Percentiles rank a stretch among this genome's conserved stretches.
Evolutionary conservation across 2,888 invertebrate species (phyloP).

Genomic region (Cheilosia vulpina): DNA sequence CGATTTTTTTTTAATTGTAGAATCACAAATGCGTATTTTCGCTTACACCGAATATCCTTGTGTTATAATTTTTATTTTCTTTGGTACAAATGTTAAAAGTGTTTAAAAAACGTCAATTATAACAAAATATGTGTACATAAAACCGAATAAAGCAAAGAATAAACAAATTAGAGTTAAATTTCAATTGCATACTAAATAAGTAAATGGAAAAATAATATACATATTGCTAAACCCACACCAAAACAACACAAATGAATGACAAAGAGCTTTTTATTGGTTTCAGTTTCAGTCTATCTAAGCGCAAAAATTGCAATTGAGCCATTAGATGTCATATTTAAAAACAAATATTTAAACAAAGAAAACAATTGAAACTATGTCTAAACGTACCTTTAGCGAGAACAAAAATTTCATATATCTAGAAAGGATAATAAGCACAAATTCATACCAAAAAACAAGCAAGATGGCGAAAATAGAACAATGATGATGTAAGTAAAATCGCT

Average conservation of each 20-base stretch:
- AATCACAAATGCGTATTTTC: constrained; percentile 12
- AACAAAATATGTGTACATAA: constrained; percentile 47
- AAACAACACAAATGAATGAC: constrained; percentile 50
- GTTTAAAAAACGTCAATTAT: constrained; percentile 68
- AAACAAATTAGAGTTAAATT: constrained; percentile 38
- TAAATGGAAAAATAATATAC: constrained; percentile 20
- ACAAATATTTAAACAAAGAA: constrained; percentile 22
- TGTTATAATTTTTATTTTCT: constrained; percentile 15
- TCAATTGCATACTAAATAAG: constrained; percentile 50
- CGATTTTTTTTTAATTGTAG: not conserved
- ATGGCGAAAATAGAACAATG: constrained; percentile 17
- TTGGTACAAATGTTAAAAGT: not conserved
- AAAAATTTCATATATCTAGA: constrained; percentile 1
- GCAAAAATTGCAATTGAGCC: constrained; percentile 45
- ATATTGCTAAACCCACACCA: constrained; percentile 29
- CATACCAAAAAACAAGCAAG: constrained; percentile 13
- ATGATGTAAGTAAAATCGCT: constrained; percentile 48
- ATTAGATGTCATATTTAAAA: constrained; percentile 52
- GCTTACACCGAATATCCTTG: constrained; percentile 42
- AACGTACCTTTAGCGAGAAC: constrained; percentile 69
- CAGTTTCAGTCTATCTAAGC: constrained; percentile 67
- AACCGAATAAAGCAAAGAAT: constrained; percentile 9
- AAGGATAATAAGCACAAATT: constrained; percentile 53
- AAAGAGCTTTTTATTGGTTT: constrained; percentile 74
- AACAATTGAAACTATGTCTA: constrained; percentile 65